These are phyloP conservation scores for Tringa solitaria DNA, from an alignment of 2,113 vertebrate species.

Conservation along the genomic window DNA sequence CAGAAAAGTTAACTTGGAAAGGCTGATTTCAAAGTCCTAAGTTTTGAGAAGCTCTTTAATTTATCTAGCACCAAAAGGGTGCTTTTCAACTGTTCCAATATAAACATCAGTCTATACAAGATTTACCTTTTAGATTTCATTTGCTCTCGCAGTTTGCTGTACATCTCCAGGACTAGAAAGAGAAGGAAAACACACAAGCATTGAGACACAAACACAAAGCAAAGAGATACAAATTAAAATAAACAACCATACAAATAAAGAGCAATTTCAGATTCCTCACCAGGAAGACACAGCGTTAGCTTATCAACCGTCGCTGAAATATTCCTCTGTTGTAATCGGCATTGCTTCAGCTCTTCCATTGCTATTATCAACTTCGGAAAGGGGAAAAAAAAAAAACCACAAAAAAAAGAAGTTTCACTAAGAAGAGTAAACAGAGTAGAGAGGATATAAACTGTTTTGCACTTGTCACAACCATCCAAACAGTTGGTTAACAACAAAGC, in stretches of 20 bases:
- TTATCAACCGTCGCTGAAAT: slow-evolving; percentile 94
- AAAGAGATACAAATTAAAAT: background rate
- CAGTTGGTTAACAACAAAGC: background rate
- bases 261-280: slow-evolving; percentile 67
- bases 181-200: background rate
- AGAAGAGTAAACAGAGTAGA: background rate
- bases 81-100: accelerated
- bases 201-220: slow-evolving; percentile 3
- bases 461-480: background rate
- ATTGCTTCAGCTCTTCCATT: slow-evolving; percentile 92
- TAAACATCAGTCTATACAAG: accelerated
- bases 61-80: accelerated
- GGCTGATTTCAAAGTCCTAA: background rate
- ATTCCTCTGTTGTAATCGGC: slow-evolving; percentile 94
- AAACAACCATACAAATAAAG: background rate
- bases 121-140: slow-evolving; percentile 93
- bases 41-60: background rate
- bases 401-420: background rate
- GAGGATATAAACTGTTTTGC: background rate
- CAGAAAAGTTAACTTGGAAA: background rate
- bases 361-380: slow-evolving; percentile 78
- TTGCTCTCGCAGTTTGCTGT: slow-evolving; percentile 93
- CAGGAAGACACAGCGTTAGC: slow-evolving; percentile 90
- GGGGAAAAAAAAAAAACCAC: background rate
- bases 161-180: slow-evolving; percentile 94